Conservation (phyloP, 2,888 invertebrate species). For the Micropterix aruncella region DNA sequence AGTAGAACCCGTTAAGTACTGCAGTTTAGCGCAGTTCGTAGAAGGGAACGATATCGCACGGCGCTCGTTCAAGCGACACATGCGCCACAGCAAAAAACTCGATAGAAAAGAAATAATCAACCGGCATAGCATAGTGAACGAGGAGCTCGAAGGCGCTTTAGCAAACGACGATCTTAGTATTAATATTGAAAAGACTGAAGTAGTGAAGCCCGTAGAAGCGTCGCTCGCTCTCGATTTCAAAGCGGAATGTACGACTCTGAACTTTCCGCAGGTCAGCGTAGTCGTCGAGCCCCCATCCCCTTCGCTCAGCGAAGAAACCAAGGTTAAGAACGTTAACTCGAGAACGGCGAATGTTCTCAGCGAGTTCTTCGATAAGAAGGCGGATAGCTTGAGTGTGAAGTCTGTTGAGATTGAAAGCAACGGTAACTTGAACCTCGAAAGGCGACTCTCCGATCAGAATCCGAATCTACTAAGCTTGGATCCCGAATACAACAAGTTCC, state of each 20-base stretch:
- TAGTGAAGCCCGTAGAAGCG: neutral
- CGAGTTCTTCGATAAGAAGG: constrained; percentile 30
- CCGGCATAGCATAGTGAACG: constrained; percentile 20
- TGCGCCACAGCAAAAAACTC: constrained; percentile 27
- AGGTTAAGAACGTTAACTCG: constrained; percentile 20
- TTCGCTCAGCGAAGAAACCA: constrained; percentile 45
- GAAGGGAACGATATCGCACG: constrained; percentile 75
- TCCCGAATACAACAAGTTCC: constrained; percentile 46
- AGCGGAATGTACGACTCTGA: neutral
- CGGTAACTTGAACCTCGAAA: constrained; percentile 27
- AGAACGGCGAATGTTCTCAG: constrained; percentile 34
- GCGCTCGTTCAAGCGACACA: constrained; percentile 51
- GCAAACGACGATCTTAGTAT: neutral
- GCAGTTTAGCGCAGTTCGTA: constrained; percentile 69
- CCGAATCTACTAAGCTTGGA: constrained; percentile 47
- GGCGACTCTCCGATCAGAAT: constrained; percentile 35
- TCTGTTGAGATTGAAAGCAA: constrained; percentile 31
- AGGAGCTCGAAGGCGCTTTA: constrained; percentile 18
- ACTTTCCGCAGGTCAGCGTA: constrained; percentile 53
- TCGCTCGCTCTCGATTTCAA: neutral
- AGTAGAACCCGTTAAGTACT: constrained; percentile 48
- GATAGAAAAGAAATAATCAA: constrained; percentile 25
- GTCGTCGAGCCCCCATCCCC: constrained; percentile 66
- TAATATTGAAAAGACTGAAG: neutral
- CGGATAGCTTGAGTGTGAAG: constrained; percentile 29